Conservation (phyloP, 2,888 invertebrate species). For the Ennomos erosarius region DNA sequence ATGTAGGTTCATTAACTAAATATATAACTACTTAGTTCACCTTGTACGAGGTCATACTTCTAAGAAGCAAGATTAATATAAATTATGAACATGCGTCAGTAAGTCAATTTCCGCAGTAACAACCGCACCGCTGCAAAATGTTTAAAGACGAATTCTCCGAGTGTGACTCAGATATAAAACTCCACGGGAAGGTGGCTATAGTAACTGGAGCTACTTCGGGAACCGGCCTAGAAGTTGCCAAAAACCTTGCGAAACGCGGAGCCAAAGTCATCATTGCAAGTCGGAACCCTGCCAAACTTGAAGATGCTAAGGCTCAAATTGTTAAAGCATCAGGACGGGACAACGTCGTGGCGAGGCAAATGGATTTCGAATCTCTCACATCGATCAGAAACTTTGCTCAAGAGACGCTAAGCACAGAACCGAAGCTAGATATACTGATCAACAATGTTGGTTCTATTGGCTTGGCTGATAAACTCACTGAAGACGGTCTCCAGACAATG, state of each 20-base stretch:
- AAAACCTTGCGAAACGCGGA: conserved; percentile 76
- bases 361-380: conserved; percentile 80
- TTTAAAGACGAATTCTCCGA: conserved; percentile 56
- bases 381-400: conserved; percentile 85
- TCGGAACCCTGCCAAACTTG: conserved; percentile 64
- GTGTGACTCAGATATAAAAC: conserved; percentile 55
- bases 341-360: conserved; percentile 58
- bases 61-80: too few species aligned
- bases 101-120: conserved; percentile 4
- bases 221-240: conserved; percentile 67
- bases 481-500: conserved; percentile 86
- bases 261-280: conserved; percentile 85
- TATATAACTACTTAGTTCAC: neutral
- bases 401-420: conserved; percentile 76
- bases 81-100: conserved; percentile 34
- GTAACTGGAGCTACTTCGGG: conserved; percentile 72
- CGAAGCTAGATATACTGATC: conserved; percentile 73
- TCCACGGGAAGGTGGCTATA: conserved; percentile 69
- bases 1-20: too few species aligned
- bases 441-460: conserved; percentile 81
- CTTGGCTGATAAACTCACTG: conserved; percentile 73
- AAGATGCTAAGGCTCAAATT: conserved; percentile 52
- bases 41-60: conserved; percentile 1
- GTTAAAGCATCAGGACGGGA: conserved; percentile 50
- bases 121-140: conserved; percentile 38